Evolutionary conservation across 2,113 vertebrate genomes (phyloP).

Genomic region (Odobenus rosmarus): DNA sequence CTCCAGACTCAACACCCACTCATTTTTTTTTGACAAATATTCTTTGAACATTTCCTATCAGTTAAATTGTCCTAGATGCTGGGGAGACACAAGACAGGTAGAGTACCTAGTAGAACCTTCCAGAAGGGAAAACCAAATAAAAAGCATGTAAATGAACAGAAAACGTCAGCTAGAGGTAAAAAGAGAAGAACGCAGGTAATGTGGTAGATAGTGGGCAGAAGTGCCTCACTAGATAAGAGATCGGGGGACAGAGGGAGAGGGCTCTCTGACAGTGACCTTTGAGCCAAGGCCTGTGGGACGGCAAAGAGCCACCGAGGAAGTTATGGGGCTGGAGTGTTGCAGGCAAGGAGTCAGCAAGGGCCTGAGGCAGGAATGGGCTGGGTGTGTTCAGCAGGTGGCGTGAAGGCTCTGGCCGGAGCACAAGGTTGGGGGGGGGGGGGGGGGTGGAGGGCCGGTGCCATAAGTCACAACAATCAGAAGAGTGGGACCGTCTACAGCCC

Average conservation of each 20-base stretch:
- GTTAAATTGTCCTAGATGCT: neutral
- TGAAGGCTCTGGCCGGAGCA: neutral
- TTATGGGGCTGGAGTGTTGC: no score
- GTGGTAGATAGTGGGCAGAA: neutral
- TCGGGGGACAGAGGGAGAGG: accelerated
- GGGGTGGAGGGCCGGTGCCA: accelerated
- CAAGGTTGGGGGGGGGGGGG: neutral
- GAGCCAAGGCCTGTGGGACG: neutral
- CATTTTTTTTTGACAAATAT: neutral
- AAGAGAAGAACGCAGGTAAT: neutral
- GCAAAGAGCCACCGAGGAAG: neutral
- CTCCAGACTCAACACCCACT: neutral
- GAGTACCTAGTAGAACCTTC: neutral
- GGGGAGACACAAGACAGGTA: neutral
- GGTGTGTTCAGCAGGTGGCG: neutral
- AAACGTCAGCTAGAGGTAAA: neutral
- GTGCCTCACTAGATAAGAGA: neutral
- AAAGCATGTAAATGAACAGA: neutral
- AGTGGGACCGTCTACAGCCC: neutral
- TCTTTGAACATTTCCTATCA: neutral
- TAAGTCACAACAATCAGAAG: accelerated
- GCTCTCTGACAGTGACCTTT: neutral
- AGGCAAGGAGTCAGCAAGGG: neutral
- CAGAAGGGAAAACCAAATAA: neutral
- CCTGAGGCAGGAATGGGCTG: neutral